These are phyloP conservation scores for Deilephila elpenor DNA, from an alignment of 2,888 invertebrate species.

Conservation along the genomic window DNA sequence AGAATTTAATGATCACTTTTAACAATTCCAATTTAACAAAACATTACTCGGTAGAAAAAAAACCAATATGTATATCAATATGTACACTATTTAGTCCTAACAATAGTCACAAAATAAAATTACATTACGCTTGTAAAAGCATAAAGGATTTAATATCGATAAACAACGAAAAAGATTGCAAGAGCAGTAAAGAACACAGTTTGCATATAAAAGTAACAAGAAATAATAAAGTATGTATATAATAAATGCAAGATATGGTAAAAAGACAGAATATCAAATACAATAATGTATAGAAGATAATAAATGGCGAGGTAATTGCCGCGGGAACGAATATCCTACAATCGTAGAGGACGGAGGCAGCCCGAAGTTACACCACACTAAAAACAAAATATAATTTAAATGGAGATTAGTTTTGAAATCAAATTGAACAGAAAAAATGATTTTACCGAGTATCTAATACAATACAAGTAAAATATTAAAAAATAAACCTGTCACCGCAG, in stretches of 20 bases:
- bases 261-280: neutral
- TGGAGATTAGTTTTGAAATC: neutral
- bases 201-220: neutral
- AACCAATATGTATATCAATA: neutral
- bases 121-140: constrained; percentile 1
- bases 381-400: neutral
- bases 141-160: constrained; percentile 7
- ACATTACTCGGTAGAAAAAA: neutral
- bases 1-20: neutral
- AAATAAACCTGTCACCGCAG: constrained; percentile 42
- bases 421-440: no score
- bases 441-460: no score
- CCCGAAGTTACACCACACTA: neutral
- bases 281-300: neutral
- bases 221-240: constrained; percentile 12
- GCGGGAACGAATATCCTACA: neutral
- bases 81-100: constrained; percentile 1
- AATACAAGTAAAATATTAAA: no score
- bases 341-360: neutral
- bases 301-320: neutral
- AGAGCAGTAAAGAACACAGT: neutral
- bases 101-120: constrained; percentile 13
- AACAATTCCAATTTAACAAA: neutral
- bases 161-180: neutral
- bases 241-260: constrained; percentile 1